Conservation (phyloP, 2,888 invertebrate species). For the Girardia tigrina region DNA sequence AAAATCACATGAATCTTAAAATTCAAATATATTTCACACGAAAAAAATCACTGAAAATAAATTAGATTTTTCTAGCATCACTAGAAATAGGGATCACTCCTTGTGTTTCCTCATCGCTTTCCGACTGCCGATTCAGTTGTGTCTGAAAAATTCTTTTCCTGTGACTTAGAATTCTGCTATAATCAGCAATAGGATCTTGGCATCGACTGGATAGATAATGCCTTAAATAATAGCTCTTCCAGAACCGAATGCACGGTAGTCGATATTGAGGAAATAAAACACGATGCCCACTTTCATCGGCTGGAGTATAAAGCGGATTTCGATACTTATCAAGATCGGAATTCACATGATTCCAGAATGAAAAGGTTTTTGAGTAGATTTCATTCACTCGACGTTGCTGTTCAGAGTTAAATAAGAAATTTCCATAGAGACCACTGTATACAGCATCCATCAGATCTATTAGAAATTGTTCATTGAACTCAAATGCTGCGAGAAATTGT, state of each 20-base stretch:
- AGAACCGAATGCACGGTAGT: slow-evolving; percentile 6
- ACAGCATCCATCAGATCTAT: slow-evolving; percentile 86
- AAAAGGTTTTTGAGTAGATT: slow-evolving; percentile 60
- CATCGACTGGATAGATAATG: background rate
- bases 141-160: background rate
- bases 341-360: slow-evolving; percentile 87
- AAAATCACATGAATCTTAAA: too few species aligned
- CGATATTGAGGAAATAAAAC: slow-evolving; percentile 33
- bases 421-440: slow-evolving; percentile 91
- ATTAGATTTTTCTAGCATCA: slow-evolving; percentile 4
- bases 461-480: slow-evolving; percentile 88
- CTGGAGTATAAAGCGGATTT: slow-evolving; percentile 69
- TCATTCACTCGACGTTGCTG: slow-evolving; percentile 64
- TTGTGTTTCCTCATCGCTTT: slow-evolving; percentile 18
- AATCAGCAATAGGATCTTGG: slow-evolving; percentile 7
- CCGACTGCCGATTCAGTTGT: slow-evolving; percentile 4
- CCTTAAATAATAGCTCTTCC: slow-evolving; percentile 7
- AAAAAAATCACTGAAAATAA: too few species aligned
- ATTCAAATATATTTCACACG: too few species aligned
- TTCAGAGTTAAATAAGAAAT: slow-evolving; percentile 76
- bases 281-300: slow-evolving; percentile 35
- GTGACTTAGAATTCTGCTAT: slow-evolving; percentile 2
- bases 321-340: slow-evolving; percentile 69
- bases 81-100: background rate
- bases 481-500: slow-evolving; percentile 90